Evolutionary conservation across 2,113 vertebrate genomes (phyloP), one percentile per base, ranked within the genome.

Genomic region (Pteruthius melanotis): DNA sequence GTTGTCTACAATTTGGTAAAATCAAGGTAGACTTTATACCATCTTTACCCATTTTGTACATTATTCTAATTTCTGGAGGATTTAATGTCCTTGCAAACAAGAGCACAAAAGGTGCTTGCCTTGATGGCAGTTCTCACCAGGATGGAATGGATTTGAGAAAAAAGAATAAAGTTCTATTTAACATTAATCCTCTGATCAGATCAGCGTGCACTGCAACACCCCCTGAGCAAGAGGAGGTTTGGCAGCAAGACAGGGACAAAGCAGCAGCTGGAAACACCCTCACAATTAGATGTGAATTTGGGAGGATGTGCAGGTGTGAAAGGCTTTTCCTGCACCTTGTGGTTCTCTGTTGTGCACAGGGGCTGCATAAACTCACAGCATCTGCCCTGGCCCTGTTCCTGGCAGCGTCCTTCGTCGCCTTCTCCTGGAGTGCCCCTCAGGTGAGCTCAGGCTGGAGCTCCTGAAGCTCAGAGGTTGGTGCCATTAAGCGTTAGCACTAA

Each of bases 391-490:
- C 97, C 14, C 85, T 99, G 40, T 17, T 99, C 56, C 96, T 99
- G 50, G 89, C 98, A 35, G 94, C 92, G 0, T 98, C 98, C 6
- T 97, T 98, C 18, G 7, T 99, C 40, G 82, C 98, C 18, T 96
- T 96, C 72, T 98, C 98, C 27, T 96, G 96, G 96, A 97, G 98
- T 4, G 96, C 98, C 4, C 99, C 98, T 3, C 99, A 99, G 98
- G 99, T 99, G 97, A 97, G 65, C 28, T 15, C 30, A n/a, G 49
- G 18, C 30, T 74, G 45, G 11, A 23, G 20, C 17, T 15, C 28
- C 1, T 22, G 72, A 39, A 23, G 33, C 59, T 70, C 47, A n/a
- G 37, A 57, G 63, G 49, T 24, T 47, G 81, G 40, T 78, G 77
- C 15, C 1, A 16, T 47, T 40, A 77, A 70, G 20, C 27, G 22